Conservation (phyloP, 1,140 invertebrate species). For the Drosophila pectinifera region DNA sequence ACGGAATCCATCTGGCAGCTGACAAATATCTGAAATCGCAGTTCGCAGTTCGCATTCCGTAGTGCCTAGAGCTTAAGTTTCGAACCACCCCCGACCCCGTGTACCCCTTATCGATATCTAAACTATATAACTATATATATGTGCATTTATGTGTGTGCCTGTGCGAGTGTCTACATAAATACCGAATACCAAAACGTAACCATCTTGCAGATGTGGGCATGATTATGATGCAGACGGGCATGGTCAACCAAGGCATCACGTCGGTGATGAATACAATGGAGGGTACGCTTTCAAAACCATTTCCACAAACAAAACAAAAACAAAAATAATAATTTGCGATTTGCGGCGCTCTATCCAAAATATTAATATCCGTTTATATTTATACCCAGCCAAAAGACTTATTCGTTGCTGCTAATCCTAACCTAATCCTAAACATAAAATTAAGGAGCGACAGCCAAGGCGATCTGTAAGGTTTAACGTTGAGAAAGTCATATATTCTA, state of each 20-base stretch:
- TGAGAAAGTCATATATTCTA: background rate
- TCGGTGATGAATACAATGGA: constrained; percentile 91
- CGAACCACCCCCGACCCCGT: constrained; percentile 31
- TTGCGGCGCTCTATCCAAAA: constrained; percentile 42
- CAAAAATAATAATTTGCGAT: constrained; percentile 41
- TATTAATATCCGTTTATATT: constrained; percentile 52
- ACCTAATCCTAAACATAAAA: constrained; percentile 48
- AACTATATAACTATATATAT: constrained; percentile 15
- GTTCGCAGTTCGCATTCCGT: constrained; percentile 22
- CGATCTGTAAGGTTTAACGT: background rate
- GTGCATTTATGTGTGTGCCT: constrained; percentile 40
- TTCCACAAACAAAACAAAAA: constrained; percentile 57
- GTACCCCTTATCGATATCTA: constrained; percentile 14
- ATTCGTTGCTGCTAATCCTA: constrained; percentile 72
- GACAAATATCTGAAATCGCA: constrained; percentile 20
- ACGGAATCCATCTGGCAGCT: constrained; percentile 37
- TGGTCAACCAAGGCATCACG: constrained; percentile 93
- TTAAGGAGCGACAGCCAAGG: constrained; percentile 11
- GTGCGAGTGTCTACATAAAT: constrained; percentile 53
- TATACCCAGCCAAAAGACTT: constrained; percentile 65
- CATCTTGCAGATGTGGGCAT: constrained; percentile 95
- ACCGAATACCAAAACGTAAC: constrained; percentile 64
- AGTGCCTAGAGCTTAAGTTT: constrained; percentile 53
- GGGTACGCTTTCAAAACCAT: constrained; percentile 88
- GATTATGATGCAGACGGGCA: constrained; percentile 97